Evolutionary conservation across 2,113 vertebrate genomes (phyloP).

Genomic region (Cyprinodon tularosa): DNA sequence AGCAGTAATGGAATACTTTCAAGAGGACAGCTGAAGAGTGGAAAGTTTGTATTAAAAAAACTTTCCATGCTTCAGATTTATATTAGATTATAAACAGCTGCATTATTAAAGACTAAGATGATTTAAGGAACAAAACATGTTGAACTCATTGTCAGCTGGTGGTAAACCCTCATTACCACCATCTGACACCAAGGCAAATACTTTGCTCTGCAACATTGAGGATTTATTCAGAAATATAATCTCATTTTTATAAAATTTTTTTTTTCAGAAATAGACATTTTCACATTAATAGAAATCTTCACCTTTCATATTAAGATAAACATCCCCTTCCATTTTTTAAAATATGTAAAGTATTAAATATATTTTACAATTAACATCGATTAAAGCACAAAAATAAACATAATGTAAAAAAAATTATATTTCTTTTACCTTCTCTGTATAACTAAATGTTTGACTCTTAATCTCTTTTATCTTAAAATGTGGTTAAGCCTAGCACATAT

Average conservation of each 20-base stretch:
- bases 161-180: not conserved
- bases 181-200: not conserved
- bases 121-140: not conserved
- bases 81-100: not conserved
- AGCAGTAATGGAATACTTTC: constrained; percentile 33
- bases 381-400: no score
- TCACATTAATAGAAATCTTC: not conserved
- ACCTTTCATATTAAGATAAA: not conserved
- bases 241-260: not conserved
- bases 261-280: not conserved
- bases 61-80: not conserved
- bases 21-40: constrained; percentile 3
- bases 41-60: not conserved
- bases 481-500: no score
- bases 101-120: not conserved
- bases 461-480: no score
- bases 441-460: no score
- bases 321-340: not conserved
- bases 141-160: not conserved
- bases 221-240: not conserved
- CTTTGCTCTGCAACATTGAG: not conserved
- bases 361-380: no score
- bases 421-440: no score
- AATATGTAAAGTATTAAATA: not conserved
- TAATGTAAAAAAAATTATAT: no score